Percentiles rank a stretch among this genome's conserved stretches.
Evolutionary conservation across 2,113 vertebrate genomes (phyloP).

Genomic region (Zosterops lateralis): DNA sequence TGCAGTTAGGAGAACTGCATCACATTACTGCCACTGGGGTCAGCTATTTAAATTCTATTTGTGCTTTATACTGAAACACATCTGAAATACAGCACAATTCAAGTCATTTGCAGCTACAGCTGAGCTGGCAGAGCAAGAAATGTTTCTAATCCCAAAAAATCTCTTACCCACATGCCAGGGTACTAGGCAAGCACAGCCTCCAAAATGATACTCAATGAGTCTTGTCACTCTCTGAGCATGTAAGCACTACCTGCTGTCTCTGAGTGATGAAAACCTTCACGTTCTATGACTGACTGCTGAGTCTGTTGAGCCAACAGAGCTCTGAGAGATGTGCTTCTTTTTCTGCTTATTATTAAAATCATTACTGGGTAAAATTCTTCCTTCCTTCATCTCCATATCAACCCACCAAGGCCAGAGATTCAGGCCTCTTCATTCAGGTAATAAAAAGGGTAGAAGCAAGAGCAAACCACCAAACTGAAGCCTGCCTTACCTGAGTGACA

Average conservation of each 20-base stretch:
- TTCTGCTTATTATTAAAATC: background rate
- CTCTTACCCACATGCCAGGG: background rate
- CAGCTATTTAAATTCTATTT: background rate
- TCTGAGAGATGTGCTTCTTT: background rate
- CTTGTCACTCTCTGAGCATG: background rate
- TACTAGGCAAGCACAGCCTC: background rate
- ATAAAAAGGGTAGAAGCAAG: background rate
- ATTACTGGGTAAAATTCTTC: background rate
- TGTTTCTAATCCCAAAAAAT: background rate
- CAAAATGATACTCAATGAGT: background rate
- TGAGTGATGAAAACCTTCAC: background rate
- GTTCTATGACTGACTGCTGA: background rate
- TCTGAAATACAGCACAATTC: background rate
- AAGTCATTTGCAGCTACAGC: background rate
- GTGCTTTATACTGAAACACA: background rate
- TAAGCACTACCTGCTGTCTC: background rate
- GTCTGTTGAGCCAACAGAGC: background rate
- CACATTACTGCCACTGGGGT: background rate
- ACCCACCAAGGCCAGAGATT: background rate
- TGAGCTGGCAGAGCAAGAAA: background rate
- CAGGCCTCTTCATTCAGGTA: background rate
- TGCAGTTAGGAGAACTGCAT: background rate
- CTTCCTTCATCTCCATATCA: background rate
- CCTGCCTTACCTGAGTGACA: constrained; percentile 82
- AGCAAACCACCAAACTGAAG: background rate